phyloP scores from a whole-genome alignment of 2,113 vertebrate species.

The Crotalus viridis region DNA sequence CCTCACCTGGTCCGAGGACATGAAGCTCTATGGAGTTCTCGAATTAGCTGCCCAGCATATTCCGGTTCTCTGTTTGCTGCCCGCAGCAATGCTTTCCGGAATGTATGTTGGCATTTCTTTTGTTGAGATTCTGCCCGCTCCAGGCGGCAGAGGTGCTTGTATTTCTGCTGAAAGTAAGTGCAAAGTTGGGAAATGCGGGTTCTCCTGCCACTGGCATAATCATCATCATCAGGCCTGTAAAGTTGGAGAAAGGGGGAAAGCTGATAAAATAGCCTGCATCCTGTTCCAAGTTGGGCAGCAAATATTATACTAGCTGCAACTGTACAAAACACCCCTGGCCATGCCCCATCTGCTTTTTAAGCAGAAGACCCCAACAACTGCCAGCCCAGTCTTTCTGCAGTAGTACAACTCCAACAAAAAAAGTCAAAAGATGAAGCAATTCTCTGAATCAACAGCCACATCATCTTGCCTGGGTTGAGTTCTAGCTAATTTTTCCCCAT shows the following conservation, averaged over 20 bases:
- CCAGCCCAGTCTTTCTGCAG: not conserved
- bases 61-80: conserved; percentile 90
- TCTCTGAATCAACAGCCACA: not conserved
- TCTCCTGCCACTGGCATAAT: conserved; percentile 80
- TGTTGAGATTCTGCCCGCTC: conserved; percentile 91
- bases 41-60: conserved; percentile 84
- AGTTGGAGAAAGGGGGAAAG: conserved; percentile 22
- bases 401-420: not conserved
- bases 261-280: not conserved
- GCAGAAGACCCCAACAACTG: not conserved
- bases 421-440: not conserved
- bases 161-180: conserved; percentile 97
- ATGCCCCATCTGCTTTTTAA: not conserved
- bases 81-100: conserved; percentile 92
- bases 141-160: conserved; percentile 96
- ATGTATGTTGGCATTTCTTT: conserved; percentile 89
- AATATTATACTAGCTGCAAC: not conserved
- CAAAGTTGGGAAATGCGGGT: conserved; percentile 92
- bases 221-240: conserved; percentile 76
- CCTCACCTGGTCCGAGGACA: conserved; percentile 79
- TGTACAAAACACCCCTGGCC: not conserved
- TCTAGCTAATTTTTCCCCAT: not conserved
- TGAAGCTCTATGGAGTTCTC: conserved; percentile 77
- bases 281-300: not conserved
- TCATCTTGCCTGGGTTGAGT: not conserved